Conservation (phyloP, 2,113 vertebrate species). For the Pao palembangensis region DNA sequence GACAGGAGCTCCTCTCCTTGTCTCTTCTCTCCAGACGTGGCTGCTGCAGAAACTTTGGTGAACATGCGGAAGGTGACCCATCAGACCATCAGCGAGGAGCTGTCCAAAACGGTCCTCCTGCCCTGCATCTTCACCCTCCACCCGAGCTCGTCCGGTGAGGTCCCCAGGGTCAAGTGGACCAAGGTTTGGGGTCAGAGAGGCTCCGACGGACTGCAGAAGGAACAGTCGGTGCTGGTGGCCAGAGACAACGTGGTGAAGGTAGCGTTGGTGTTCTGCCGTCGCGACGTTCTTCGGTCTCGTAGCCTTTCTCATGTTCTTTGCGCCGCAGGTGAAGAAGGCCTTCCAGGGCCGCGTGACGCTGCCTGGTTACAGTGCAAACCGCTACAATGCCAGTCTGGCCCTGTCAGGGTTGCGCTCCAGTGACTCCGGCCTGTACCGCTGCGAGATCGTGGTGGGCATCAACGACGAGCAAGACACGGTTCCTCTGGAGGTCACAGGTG, state of each 20-base stretch:
- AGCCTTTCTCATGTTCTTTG: not conserved
- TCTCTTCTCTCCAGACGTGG: constrained; percentile 64
- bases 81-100: constrained; percentile 73
- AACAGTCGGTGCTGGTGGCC: constrained; percentile 87
- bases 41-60: constrained; percentile 77
- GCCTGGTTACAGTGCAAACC: constrained; percentile 80
- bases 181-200: constrained; percentile 83
- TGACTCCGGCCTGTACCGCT: constrained; percentile 91
- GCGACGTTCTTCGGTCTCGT: not conserved
- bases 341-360: constrained; percentile 86
- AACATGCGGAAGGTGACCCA: constrained; percentile 85
- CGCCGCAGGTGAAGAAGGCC: constrained; percentile 78
- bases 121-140: constrained; percentile 87
- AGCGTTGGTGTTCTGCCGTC: not conserved
- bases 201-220: constrained; percentile 78
- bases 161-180: constrained; percentile 93
- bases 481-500: constrained; percentile 89
- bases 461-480: constrained; percentile 92
- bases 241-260: constrained; percentile 89
- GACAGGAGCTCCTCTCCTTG: constrained; percentile 14
- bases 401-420: constrained; percentile 82
- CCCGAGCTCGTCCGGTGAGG: constrained; percentile 70
- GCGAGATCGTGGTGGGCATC: constrained; percentile 90
- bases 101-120: constrained; percentile 82
- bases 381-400: constrained; percentile 84